Conservation (phyloP, 92 coral and sea anemone species). For the Plumapathes pennacea region DNA sequence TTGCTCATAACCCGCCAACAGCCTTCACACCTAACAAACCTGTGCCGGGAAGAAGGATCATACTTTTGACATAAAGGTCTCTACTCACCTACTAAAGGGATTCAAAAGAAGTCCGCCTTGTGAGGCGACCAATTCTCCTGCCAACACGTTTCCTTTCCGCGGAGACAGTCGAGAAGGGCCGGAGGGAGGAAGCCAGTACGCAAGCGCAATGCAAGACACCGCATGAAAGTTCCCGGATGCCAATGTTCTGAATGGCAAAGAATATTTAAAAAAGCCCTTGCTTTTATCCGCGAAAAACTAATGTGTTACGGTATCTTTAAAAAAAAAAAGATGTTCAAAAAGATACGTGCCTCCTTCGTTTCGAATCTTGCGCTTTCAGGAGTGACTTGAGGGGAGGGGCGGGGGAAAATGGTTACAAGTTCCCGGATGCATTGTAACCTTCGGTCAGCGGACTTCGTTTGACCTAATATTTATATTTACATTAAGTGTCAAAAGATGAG, state of each 20-base stretch:
- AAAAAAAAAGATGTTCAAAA: constrained; percentile 24
- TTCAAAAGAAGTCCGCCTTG: constrained; percentile 31
- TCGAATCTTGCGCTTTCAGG: no score
- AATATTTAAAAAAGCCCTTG: not conserved
- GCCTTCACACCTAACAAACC: no score
- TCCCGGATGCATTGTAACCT: no score
- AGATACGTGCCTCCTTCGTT: constrained; percentile 2
- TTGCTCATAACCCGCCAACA: no score
- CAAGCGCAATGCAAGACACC: constrained; percentile 45
- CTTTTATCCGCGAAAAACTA: not conserved
- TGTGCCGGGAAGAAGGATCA: not conserved
- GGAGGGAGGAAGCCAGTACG: constrained; percentile 54
- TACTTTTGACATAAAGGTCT: not conserved
- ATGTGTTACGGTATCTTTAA: not conserved
- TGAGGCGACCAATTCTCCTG: constrained; percentile 25
- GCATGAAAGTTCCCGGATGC: constrained; percentile 54
- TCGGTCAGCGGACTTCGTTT: no score
- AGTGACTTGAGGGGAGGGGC: no score
- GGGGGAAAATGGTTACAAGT: no score
- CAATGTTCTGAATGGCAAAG: not conserved
- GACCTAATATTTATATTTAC: no score
- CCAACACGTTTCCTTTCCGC: constrained; percentile 40
- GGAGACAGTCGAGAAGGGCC: constrained; percentile 48
- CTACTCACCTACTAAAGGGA: constrained; percentile 22
- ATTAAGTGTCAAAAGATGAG: no score